Conservation (phyloP, 2,888 invertebrate species). For the Bellardia bayeri region DNA sequence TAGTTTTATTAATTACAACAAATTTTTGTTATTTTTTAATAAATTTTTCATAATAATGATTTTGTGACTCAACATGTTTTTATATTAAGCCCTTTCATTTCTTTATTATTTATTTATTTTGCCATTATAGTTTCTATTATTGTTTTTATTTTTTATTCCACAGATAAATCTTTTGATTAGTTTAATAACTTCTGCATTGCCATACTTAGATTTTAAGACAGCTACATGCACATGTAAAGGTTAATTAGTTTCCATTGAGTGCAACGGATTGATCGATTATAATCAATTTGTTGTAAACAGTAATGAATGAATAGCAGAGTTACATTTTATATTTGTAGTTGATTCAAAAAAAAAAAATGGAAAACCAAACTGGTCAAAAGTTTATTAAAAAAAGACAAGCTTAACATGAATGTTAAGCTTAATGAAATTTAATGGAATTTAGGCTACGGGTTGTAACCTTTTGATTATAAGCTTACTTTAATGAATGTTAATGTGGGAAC, state of each 20-base stretch:
- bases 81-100: no score
- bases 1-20: no score
- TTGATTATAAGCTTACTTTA: constrained; percentile 7
- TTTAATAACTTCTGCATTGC: background rate
- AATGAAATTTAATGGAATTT: background rate
- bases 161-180: no score
- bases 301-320: background rate
- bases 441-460: background rate
- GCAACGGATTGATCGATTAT: constrained; percentile 15
- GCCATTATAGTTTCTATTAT: no score
- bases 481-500: constrained; percentile 13
- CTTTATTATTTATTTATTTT: no score
- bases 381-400: background rate
- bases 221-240: background rate
- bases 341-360: background rate
- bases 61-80: no score
- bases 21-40: no score
- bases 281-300: constrained; percentile 5
- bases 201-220: constrained; percentile 39
- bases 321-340: background rate
- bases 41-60: no score
- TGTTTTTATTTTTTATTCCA: no score
- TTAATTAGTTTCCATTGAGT: constrained; percentile 21
- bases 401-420: background rate
- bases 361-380: background rate